Evolutionary conservation across 2,888 invertebrate genomes (phyloP), one percentile per base, ranked within the genome.

Genomic region (Ophion costatus): DNA sequence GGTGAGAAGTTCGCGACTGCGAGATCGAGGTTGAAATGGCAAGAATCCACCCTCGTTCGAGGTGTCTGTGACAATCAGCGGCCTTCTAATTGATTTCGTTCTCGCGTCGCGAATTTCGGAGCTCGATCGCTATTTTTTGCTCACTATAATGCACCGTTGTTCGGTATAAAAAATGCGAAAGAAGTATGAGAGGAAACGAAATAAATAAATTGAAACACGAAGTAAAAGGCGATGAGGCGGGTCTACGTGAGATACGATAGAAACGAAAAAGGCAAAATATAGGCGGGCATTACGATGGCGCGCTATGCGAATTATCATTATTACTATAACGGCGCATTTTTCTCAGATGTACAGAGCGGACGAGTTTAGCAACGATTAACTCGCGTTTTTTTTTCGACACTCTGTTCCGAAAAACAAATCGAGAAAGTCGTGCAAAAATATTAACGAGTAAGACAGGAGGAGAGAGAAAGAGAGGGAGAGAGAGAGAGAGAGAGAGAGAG

Each of bases 101-200:
- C 70, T 70, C 64, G 24, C 82, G 33, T 78, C 70, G 70, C 69
- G 69, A 71, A 74, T 82, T 51, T 84, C 78, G 33, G 51, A 69
- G 69, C 69, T 84, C 84, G 78, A n/a, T 20, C 45, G 71, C 74
- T 70, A 38, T 77, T 74, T 82, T 82, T 78, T 80, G 84, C 84
- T 84, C 84, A 84, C 84, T 84, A 84, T 84, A 84, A 84, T 84
- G 84, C 82, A 79, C 73, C 79, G 82, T 84, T 71, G 81, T 81
- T 81, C n/a, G 14, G 38, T 42, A 79, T 73, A 75, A 70, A 75
- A 20, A 61, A 67, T 73, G 45, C 61, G 20, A 66, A 67, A 9
- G 57, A 38, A n/a, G 38, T 38, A 38, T 9, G 38, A 38, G 9
- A 7, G 38, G 38, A 38, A 38, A 38, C 38, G 42, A 45, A 69